These are phyloP conservation scores for Sarcophaga rosellei DNA, from an alignment of 2,888 invertebrate genomes.

Conservation along the genomic window DNA sequence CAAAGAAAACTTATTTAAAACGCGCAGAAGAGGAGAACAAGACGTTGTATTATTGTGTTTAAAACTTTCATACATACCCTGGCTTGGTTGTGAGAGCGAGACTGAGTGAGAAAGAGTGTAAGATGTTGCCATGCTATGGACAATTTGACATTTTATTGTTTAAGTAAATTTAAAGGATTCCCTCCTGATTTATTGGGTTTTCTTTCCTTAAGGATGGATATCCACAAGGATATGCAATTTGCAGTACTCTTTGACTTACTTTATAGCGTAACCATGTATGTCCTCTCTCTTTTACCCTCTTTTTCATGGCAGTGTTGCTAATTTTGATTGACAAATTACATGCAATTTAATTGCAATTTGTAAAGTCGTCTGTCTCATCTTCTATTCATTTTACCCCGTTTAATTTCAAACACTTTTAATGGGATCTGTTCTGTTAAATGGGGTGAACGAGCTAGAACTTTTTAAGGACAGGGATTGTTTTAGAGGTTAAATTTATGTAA, in stretches of 20 bases:
- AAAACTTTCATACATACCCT: too few species aligned
- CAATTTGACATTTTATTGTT: constrained; percentile 63
- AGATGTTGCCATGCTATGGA: constrained; percentile 8
- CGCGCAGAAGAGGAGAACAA: background rate
- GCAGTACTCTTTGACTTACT: constrained; percentile 2
- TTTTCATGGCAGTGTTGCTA: constrained; percentile 2
- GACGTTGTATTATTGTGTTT: too few species aligned
- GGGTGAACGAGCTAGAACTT: too few species aligned
- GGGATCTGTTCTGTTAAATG: too few species aligned
- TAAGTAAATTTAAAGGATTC: constrained; percentile 60
- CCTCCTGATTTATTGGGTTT: constrained; percentile 54
- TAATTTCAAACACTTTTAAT: too few species aligned
- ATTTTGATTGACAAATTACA: constrained; percentile 65
- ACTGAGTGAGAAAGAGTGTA: background rate
- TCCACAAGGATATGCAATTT: constrained; percentile 5
- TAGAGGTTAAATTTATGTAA: too few species aligned
- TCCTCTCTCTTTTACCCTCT: too few species aligned
- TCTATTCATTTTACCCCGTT: background rate
- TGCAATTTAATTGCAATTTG: constrained; percentile 66
- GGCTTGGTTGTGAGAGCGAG: too few species aligned
- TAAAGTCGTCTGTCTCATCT: constrained; percentile 3
- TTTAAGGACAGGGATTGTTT: too few species aligned
- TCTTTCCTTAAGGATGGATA: constrained; percentile 29
- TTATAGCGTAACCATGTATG: background rate
- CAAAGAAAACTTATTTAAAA: background rate